Evolutionary conservation across 2,113 vertebrate genomes (phyloP), one percentile per base, ranked within the genome.

Genomic region (Pangasianodon gigas): DNA sequence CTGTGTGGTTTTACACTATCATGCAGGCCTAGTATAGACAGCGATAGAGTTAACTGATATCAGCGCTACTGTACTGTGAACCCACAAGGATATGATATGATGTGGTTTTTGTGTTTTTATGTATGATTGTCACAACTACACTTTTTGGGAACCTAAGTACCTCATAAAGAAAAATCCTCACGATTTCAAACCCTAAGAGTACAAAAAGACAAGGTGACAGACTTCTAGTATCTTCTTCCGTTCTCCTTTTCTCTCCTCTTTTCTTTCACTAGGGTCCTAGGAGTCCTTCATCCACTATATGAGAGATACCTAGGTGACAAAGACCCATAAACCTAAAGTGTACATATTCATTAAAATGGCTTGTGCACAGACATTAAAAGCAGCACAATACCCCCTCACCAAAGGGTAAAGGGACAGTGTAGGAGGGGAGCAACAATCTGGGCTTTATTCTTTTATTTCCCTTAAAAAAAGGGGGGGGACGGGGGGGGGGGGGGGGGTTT

Each of bases 291-390:
- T 75, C 75, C 75, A 37, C 69, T 77, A 87, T 90, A 90, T 85
- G 54, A 74, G 75, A 83, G 84, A 29, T 87, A n/a, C 74, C 0
- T 1, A 18, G 4, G 41, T 52, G 87, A 94, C 92, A 94, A 93
- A 91, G 90, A 85, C 11, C 0, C 80, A 85, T 46, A 46, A 32
- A 79, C 5, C 29, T 87, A 79, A 32, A 89, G 74, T 46, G 89
- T 65, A 79, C 65, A 65, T 65, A 88, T 41, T n/a, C 75, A 48
- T 84, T 44, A 71, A 51, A 24, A 6, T 21, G 71, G 83, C 51
- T 75, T 92, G 89, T 90, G 84, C 77, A 87, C 85, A 92, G 87
- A 92, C 67, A 86, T 77, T 86, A 90, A 89, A 89, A 84, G 32
- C 46, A 37, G 67, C 80, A 87, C 88, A 89, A 87, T 86, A 89